These are phyloP conservation scores for Lutjanus erythropterus DNA, from an alignment of 2,113 vertebrate genomes.

Conservation along the genomic window DNA sequence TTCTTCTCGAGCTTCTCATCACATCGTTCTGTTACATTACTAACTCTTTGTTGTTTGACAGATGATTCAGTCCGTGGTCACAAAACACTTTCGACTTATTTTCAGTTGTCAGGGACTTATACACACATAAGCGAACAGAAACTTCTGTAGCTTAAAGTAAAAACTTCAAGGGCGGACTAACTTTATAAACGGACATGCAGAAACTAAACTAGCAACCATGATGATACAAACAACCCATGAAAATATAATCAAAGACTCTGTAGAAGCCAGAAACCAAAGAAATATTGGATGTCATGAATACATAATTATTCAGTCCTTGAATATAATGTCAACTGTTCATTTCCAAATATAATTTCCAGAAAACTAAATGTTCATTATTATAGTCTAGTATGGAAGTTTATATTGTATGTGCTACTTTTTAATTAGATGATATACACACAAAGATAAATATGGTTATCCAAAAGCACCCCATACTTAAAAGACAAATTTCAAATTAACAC, in stretches of 20 bases:
- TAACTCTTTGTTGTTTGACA: not conserved
- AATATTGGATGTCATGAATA: not conserved
- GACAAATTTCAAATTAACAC: not conserved
- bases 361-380: not conserved
- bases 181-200: not conserved
- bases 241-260: no score
- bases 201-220: not conserved
- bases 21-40: no score
- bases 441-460: not conserved
- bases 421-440: not conserved
- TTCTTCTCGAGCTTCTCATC: not conserved
- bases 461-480: not conserved
- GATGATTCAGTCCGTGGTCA: no score
- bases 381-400: not conserved
- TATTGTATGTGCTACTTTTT: not conserved
- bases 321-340: not conserved
- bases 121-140: not conserved
- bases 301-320: not conserved
- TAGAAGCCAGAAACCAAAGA: not conserved
- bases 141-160: not conserved
- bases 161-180: not conserved
- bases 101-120: not conserved
- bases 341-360: not conserved
- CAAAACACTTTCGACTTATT: not conserved
- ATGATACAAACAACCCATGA: not conserved